A percentile compares a stretch with the other conserved stretches of the same genome.
Evolutionary conservation across 2,888 invertebrate species (phyloP).

Genomic region (Machimus atricapillus): DNA sequence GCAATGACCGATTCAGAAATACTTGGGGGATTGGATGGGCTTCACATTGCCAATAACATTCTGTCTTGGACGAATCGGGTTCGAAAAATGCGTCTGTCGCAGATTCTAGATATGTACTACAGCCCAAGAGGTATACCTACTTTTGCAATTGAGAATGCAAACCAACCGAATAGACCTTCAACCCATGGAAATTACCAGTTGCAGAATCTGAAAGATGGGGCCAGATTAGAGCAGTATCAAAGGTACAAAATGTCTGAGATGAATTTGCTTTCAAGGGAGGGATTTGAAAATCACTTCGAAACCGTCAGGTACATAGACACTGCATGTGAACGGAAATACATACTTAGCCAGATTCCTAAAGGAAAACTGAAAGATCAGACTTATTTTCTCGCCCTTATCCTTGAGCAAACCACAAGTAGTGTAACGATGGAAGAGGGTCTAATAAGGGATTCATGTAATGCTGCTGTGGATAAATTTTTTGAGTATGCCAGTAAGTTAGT

Average conservation of each 20-base stretch:
- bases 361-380: conserved; percentile 55
- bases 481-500: conserved; percentile 64
- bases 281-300: conserved; percentile 34
- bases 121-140: conserved; percentile 69
- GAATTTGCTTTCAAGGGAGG: not conserved
- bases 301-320: conserved; percentile 36
- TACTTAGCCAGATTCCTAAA: conserved; percentile 47
- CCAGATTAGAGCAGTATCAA: not conserved
- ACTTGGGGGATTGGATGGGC: conserved; percentile 74
- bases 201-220: conserved; percentile 47
- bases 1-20: conserved; percentile 75
- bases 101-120: conserved; percentile 74
- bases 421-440: conserved; percentile 56
- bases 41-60: conserved; percentile 63
- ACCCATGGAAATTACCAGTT: conserved; percentile 16
- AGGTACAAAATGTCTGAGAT: not conserved
- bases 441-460: conserved; percentile 63
- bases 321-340: conserved; percentile 48
- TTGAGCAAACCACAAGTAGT: conserved; percentile 51
- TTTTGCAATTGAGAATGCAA: conserved; percentile 64
- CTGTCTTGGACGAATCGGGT: conserved; percentile 65
- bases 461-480: conserved; percentile 64
- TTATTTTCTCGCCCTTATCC: conserved; percentile 55
- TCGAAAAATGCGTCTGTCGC: conserved; percentile 67
- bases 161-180: conserved; percentile 59